Evolutionary conservation across 2,113 vertebrate species (phyloP).

Genomic region (Cyphomyrus plagiostoma): DNA sequence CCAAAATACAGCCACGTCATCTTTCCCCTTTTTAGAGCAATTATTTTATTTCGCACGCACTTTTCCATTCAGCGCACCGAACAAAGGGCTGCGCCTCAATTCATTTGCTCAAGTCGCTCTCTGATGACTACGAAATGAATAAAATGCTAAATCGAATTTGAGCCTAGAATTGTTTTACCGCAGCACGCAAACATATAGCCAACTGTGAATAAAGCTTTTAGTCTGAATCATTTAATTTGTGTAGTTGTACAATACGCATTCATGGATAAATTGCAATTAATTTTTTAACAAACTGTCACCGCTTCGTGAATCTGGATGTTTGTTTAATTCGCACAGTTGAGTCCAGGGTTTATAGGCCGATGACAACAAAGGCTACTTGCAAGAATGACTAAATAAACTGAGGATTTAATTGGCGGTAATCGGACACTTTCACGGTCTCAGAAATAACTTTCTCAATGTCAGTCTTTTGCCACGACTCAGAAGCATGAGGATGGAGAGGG

Average conservation of each 20-base stretch:
- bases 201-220: background rate
- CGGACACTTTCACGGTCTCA: background rate
- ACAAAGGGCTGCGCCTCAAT: background rate
- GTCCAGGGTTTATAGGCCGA: background rate
- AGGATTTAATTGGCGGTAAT: background rate
- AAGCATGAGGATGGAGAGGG: background rate
- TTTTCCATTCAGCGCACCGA: background rate
- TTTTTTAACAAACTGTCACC: slow-evolving; percentile 3
- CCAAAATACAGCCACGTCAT: background rate
- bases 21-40: background rate
- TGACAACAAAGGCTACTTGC: background rate
- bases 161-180: background rate
- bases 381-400: background rate
- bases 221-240: background rate
- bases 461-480: background rate
- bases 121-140: background rate
- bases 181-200: background rate
- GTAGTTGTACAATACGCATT: background rate
- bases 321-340: background rate
- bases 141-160: background rate
- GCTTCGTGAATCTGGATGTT: background rate
- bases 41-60: background rate
- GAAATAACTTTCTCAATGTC: background rate
- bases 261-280: slow-evolving; percentile 5
- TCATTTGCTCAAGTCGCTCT: background rate